Conservation (phyloP, 2,888 invertebrate genomes). For the Ashinkailepas kermadecensis region DNA sequence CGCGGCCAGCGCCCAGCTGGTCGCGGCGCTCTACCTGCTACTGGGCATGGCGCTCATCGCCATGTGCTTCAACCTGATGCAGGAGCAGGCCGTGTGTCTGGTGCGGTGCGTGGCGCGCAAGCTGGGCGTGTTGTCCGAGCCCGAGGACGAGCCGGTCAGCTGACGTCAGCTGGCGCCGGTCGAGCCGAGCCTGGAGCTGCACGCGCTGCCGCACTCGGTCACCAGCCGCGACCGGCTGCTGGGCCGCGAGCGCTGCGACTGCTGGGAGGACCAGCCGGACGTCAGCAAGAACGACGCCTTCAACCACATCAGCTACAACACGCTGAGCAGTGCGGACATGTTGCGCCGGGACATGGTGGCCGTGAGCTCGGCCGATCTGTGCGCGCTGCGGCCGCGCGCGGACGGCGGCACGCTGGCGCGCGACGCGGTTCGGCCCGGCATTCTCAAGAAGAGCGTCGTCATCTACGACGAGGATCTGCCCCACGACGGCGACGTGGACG, state of each 20-base stretch:
- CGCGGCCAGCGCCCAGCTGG: conserved; percentile 27
- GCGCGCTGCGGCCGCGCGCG: background rate
- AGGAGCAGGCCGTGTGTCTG: conserved; percentile 39
- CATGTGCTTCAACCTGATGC: conserved; percentile 47
- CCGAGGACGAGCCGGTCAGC: too few species aligned
- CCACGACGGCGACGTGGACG: background rate
- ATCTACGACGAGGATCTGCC: background rate
- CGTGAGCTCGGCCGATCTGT: too few species aligned
- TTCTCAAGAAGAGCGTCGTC: background rate
- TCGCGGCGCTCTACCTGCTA: conserved; percentile 42
- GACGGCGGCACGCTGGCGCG: background rate
- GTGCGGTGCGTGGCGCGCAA: conserved; percentile 31
- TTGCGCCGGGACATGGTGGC: too few species aligned
- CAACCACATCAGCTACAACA: too few species aligned
- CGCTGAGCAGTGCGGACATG: too few species aligned
- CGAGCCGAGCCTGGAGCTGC: background rate
- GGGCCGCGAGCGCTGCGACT: background rate
- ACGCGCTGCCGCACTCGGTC: too few species aligned
- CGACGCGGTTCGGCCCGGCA: background rate
- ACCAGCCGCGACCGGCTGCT: background rate
- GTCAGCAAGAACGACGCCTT: background rate
- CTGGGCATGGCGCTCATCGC: conserved; percentile 47
- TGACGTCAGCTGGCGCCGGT: background rate
- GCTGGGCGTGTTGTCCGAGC: background rate
- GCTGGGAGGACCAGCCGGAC: conserved; percentile 9